Percentiles rank a stretch among this genome's conserved stretches.
Conservation (phyloP, 2,888 invertebrate species). For the Muschampia plurimacula region DNA sequence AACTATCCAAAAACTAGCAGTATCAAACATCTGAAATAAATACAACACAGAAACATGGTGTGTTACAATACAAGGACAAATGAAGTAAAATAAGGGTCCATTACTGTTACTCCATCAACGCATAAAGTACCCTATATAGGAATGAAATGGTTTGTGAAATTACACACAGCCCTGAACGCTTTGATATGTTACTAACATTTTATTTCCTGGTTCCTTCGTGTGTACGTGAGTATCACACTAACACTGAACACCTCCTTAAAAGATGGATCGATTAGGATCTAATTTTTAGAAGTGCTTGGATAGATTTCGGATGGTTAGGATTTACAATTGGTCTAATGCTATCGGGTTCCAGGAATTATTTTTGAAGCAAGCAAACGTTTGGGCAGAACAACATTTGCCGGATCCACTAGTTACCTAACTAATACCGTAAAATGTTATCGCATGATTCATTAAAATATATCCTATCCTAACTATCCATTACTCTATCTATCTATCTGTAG, state of each 20-base stretch:
- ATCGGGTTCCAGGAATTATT: too few species aligned
- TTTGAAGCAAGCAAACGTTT: too few species aligned
- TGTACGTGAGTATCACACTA: neutral
- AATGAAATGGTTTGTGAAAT: constrained; percentile 34
- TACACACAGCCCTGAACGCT: constrained; percentile 16
- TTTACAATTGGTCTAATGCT: too few species aligned
- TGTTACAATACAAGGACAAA: constrained; percentile 23
- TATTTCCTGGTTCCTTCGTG: neutral
- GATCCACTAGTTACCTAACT: too few species aligned
- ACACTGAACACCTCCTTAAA: neutral
- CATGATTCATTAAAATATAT: too few species aligned
- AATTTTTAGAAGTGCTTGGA: too few species aligned
- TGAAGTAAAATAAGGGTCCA: constrained; percentile 26
- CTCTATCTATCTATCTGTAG: too few species aligned
- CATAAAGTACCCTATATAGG: constrained; percentile 23
- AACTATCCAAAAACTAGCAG: neutral
- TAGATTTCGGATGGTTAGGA: too few species aligned
- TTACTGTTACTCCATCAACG: constrained; percentile 21
- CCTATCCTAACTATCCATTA: too few species aligned
- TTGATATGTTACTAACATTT: constrained; percentile 27
- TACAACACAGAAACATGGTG: neutral
- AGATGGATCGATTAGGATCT: neutral
- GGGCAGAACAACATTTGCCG: too few species aligned
- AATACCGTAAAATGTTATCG: too few species aligned
- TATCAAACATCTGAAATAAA: neutral